A percentile compares a stretch with the other conserved stretches of the same genome.
Evolutionary conservation across 2,888 invertebrate species (phyloP).

Genomic region (Plutella xylostella): DNA sequence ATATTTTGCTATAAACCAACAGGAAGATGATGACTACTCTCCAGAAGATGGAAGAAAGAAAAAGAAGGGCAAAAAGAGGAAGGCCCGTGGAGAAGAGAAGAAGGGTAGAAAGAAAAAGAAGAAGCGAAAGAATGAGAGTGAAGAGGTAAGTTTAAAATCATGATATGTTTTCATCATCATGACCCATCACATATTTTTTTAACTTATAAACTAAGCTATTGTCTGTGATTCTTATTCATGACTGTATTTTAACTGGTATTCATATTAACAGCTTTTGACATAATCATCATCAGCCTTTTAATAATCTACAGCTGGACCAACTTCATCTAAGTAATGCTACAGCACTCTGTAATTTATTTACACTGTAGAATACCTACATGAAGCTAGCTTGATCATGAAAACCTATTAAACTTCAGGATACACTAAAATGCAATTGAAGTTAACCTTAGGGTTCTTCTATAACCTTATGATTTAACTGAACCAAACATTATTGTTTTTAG

Average conservation of each 20-base stretch:
- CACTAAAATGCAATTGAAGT: too few relatives aligned
- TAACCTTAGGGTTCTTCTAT: too few relatives aligned
- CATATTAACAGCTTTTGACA: background rate
- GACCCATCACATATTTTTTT: background rate
- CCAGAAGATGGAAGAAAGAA: conserved; percentile 87
- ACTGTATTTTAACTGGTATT: background rate
- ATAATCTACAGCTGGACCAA: too few relatives aligned
- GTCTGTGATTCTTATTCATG: background rate
- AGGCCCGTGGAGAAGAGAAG: conserved; percentile 89
- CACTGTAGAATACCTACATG: too few relatives aligned
- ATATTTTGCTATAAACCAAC: too few relatives aligned
- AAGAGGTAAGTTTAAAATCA: conserved; percentile 74
- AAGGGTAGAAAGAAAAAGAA: conserved; percentile 96
- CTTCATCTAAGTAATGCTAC: too few relatives aligned
- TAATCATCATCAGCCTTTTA: background rate
- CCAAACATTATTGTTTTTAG: too few relatives aligned
- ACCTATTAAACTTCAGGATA: too few relatives aligned
- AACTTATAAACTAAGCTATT: background rate
- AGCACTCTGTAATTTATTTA: too few relatives aligned
- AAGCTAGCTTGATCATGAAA: too few relatives aligned
- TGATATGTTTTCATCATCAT: too few relatives aligned
- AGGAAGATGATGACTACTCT: conserved; percentile 90
- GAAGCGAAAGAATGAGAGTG: conserved; percentile 93
- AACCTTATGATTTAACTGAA: too few relatives aligned
- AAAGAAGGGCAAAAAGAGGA: conserved; percentile 95